Conservation (phyloP, 2,797 vertebrate genomes). For the Perodicticus potto region DNA sequence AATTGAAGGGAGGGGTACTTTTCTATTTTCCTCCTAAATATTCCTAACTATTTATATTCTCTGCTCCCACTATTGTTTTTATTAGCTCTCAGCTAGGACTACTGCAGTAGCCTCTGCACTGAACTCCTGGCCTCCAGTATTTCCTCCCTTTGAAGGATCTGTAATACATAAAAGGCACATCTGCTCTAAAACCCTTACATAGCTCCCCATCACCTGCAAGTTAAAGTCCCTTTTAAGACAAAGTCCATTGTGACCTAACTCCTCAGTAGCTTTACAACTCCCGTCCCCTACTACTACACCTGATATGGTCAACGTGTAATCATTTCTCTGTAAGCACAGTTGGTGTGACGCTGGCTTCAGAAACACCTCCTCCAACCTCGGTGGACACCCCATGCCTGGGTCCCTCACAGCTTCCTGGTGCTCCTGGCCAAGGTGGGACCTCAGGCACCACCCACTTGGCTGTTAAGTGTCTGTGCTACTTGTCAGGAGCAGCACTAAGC, state of each 20-base stretch:
- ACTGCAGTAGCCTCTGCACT: neutral
- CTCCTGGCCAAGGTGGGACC: accelerated
- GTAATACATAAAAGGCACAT: neutral
- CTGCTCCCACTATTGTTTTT: neutral
- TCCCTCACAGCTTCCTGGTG: too few species aligned
- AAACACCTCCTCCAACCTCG: neutral
- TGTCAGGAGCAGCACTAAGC: neutral
- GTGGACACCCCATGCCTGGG: accelerated
- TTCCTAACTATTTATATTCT: neutral
- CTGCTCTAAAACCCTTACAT: neutral
- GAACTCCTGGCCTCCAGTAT: neutral
- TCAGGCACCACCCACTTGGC: accelerated
- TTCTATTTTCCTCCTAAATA: neutral
- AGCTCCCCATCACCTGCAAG: neutral
- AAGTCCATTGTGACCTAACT: too few species aligned
- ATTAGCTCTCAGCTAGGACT: neutral
- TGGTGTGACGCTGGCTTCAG: accelerated
- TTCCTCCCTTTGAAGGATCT: neutral
- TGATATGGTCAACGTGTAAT: neutral
- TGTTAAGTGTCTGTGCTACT: neutral
- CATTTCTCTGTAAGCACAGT: neutral
- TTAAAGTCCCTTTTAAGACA: neutral
- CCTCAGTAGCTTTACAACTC: neutral
- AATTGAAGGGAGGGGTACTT: neutral
- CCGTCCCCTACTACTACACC: neutral